A percentile compares a stretch with the other conserved stretches of the same genome.
These are phyloP conservation scores for Dallia pectoralis DNA, from an alignment of 2,797 vertebrate genomes.

Conservation along the genomic window DNA sequence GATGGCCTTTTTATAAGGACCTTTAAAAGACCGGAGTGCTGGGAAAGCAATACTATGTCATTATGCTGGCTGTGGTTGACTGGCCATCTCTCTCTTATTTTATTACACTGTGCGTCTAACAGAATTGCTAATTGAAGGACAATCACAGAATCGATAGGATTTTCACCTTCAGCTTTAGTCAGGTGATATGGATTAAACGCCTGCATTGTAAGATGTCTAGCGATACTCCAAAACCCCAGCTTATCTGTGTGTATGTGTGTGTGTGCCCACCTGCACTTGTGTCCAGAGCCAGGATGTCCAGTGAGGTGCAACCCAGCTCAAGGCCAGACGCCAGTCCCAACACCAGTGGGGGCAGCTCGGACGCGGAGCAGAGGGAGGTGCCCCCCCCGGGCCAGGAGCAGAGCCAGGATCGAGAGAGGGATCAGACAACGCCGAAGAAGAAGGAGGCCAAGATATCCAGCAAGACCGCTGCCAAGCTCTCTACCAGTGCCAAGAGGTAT, in stretches of 20 bases:
- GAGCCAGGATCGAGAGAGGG: slow-evolving; percentile 73
- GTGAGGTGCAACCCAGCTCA: slow-evolving; percentile 79
- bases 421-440: slow-evolving; percentile 90
- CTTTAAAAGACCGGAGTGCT: slow-evolving; percentile 27
- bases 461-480: slow-evolving; percentile 93
- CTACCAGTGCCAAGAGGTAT: slow-evolving; percentile 95
- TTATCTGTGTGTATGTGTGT: not conserved
- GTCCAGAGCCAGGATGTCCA: slow-evolving; percentile 81
- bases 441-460: slow-evolving; percentile 94
- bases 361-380: slow-evolving; percentile 86
- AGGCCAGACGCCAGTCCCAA: slow-evolving; percentile 92
- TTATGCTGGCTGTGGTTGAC: slow-evolving; percentile 11
- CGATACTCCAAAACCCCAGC: slow-evolving; percentile 11
- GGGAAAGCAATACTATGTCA: slow-evolving; percentile 21
- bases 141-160: not conserved
- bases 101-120: not conserved
- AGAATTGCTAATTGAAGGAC: not conserved
- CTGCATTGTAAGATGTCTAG: not conserved
- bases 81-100: not conserved
- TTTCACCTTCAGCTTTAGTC: not conserved
- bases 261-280: not conserved
- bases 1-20: slow-evolving; percentile 28
- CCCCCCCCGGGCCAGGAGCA: slow-evolving; percentile 77
- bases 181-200: not conserved
- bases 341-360: slow-evolving; percentile 92